A percentile compares a stretch with the other conserved stretches of the same genome.
Evolutionary conservation across 1,140 invertebrate species (phyloP).

Genomic region (Bombyx mandarina): DNA sequence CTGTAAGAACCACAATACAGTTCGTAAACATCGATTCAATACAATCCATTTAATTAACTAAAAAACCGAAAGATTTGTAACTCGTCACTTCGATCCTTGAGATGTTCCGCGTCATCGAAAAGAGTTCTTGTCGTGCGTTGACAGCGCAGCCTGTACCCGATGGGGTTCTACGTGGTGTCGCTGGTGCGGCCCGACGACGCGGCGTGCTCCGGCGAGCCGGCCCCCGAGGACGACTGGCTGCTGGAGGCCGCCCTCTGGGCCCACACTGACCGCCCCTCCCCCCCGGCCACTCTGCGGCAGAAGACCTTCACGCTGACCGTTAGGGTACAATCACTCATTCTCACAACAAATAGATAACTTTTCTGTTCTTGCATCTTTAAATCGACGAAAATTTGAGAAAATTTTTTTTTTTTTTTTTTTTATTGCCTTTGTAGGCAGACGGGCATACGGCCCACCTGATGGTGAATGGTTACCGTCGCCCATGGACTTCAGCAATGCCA

Average conservation of each 20-base stretch:
- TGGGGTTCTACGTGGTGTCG: constrained; percentile 41
- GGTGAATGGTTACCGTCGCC: no score
- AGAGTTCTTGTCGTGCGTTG: background rate
- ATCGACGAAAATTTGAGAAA: no score
- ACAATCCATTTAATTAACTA: no score
- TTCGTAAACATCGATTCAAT: background rate
- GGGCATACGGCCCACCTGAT: no score
- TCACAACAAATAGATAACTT: no score
- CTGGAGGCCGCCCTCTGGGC: constrained; percentile 22
- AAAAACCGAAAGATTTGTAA: no score
- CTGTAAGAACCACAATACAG: constrained; percentile 17
- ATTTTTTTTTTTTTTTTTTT: no score
- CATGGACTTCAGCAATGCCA: no score
- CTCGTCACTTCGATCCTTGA: background rate
- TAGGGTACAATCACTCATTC: constrained; percentile 15
- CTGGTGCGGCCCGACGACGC: constrained; percentile 22
- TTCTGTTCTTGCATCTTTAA: no score
- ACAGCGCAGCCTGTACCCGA: constrained; percentile 36
- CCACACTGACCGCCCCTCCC: constrained; percentile 10
- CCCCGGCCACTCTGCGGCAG: constrained; percentile 3
- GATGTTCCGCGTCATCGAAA: background rate
- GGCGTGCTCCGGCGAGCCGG: constrained; percentile 22
- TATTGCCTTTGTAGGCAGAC: no score
- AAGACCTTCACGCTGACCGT: constrained; percentile 30
- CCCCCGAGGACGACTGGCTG: constrained; percentile 31